These are phyloP conservation scores for Drosophila subquinaria DNA, from an alignment of 2,888 invertebrate species.

Conservation along the genomic window DNA sequence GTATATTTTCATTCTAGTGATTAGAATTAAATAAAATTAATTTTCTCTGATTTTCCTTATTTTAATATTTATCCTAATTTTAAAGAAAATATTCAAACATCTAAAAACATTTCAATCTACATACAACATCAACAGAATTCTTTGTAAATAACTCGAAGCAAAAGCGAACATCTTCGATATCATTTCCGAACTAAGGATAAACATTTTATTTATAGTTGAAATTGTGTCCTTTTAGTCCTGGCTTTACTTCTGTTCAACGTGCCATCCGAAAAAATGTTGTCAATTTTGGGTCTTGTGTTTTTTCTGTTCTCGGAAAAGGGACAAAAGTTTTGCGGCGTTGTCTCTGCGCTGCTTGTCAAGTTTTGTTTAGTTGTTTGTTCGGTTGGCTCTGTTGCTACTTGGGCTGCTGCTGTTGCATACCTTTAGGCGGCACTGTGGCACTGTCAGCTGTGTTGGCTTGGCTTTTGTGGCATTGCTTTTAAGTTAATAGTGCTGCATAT, in stretches of 20 bases:
- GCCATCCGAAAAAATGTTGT: slow-evolving; percentile 52
- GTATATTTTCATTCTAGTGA: no score
- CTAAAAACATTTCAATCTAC: slow-evolving; percentile 8
- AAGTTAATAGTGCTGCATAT: slow-evolving; percentile 72
- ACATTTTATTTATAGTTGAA: slow-evolving; percentile 63
- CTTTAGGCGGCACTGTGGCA: slow-evolving; percentile 69
- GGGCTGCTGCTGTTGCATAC: slow-evolving; percentile 61
- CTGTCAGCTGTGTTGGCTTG: slow-evolving; percentile 53
- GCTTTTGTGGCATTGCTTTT: slow-evolving; percentile 76
- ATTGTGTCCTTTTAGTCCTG: slow-evolving; percentile 49
- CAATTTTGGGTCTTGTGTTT: slow-evolving; percentile 39
- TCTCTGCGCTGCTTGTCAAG: slow-evolving; percentile 50
- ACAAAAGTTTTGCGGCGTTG: slow-evolving; percentile 62
- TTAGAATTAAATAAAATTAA: no score
- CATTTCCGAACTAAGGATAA: slow-evolving; percentile 48
- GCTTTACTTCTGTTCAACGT: slow-evolving; percentile 44
- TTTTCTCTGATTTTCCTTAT: no score
- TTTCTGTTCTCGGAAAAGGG: slow-evolving; percentile 16
- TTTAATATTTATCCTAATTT: not conserved
- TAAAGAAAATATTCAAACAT: not conserved
- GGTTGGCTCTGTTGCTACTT: slow-evolving; percentile 17
- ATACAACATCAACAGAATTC: slow-evolving; percentile 17
- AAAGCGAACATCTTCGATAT: slow-evolving; percentile 37
- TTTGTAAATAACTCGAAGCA: slow-evolving; percentile 18
- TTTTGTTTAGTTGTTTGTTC: slow-evolving; percentile 43